Evolutionary conservation across 2,888 invertebrate species (phyloP), one percentile per base, ranked within the genome.

Genomic region (Eupithecia subfuscata): DNA sequence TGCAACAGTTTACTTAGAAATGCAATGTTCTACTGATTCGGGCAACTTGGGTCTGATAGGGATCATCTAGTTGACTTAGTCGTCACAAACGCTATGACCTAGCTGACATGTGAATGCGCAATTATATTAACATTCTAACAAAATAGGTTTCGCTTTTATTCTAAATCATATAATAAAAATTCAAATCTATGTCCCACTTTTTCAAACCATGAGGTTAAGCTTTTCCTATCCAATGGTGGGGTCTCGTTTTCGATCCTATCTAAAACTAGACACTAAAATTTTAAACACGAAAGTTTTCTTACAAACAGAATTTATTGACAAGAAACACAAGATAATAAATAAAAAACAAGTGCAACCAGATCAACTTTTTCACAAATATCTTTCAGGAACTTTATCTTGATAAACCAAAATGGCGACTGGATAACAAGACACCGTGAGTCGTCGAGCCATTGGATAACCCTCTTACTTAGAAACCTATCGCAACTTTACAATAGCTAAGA

Each of bases 341-440:
- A n/a, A 65, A 65, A 65, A 37, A 65, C 65, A 65, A 56, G 52
- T 9, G 8, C 11, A 56, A 56, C 22, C 52, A 52, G 52, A 52
- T n/a, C n/a, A 52, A n/a, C 4, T 52, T 52, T 52, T 52, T 52
- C 52, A n/a, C 22, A 11, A 52, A 52, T 9, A 60, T 14, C 12
- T 60, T 56, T 56, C 6, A 14, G 60, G 60, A 60, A 60, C 60
- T 60, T 12, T 22, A 11, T 3, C 52, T 11, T 22, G 12, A 60
- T 14, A 60, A 11, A 60, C 14, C 14, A 25, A 60, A 60, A 25
- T 25, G 14, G 60, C 6, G 25, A 60, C 22, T 25, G 1, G 25
- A 0, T 25, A 5, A 14, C 9, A 22, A 22, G 56, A 11, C 22
- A 56, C 9, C 9, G n/a, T 9, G 4, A 22, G 22, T 22, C 52